Evolutionary conservation across 2,888 invertebrate genomes (phyloP).

Genomic region (Hylaea fasciaria): DNA sequence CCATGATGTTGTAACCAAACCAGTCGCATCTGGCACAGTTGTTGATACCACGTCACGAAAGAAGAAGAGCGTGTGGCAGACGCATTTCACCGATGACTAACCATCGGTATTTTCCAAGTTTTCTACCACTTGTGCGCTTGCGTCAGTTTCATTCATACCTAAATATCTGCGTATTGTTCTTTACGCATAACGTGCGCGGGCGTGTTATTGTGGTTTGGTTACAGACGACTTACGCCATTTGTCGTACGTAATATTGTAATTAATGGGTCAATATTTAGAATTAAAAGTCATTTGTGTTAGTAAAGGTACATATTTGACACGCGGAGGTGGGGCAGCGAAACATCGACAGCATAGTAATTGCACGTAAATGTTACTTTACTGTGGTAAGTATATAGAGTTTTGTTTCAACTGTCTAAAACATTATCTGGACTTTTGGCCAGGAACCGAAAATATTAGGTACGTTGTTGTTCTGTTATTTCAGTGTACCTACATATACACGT

Average conservation of each 20-base stretch:
- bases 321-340: too few relatives aligned
- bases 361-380: too few relatives aligned
- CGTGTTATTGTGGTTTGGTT: slow-evolving; percentile 7
- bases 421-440: too few relatives aligned
- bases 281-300: slow-evolving; percentile 3
- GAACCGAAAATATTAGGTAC: too few relatives aligned
- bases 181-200: slow-evolving; percentile 1
- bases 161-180: slow-evolving; percentile 11
- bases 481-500: background rate
- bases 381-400: too few relatives aligned
- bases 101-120: slow-evolving; percentile 13
- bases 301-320: background rate
- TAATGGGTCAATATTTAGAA: slow-evolving; percentile 8
- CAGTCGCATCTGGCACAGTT: too few relatives aligned
- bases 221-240: slow-evolving; percentile 9
- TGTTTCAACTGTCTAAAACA: too few relatives aligned
- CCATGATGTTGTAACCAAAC: too few relatives aligned
- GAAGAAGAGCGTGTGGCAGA: background rate
- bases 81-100: slow-evolving; percentile 19
- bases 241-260: background rate
- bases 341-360: too few relatives aligned
- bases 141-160: slow-evolving; percentile 12
- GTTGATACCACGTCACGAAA: too few relatives aligned
- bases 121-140: slow-evolving; percentile 6
- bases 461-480: too few relatives aligned